Base-by-base conservation (phyloP, 2,113 vertebrate species). In the Sminthopsis crassicaudata region DNA sequence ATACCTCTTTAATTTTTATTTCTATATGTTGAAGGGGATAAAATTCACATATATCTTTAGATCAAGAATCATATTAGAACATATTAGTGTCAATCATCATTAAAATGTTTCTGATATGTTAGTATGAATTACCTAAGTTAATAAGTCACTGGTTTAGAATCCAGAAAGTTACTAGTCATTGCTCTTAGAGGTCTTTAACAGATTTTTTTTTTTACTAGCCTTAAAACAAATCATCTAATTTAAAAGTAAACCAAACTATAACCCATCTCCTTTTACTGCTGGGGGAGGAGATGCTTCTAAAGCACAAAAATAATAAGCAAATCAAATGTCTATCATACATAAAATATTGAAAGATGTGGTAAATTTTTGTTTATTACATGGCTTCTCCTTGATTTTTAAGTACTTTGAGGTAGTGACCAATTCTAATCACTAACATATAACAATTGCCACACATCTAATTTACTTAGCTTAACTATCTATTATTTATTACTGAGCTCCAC, bases 1-100 rank as follows among this genome's bases (percentile, higher is more conserved):
- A 93, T 93, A 0, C 50, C 93, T 92, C 53, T 95, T 94, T 92
- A 46, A 93, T 91, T 95, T 93, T 94, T 91, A 60, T 8, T 55
- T 91, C 53, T 93, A 27, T 94, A 96, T 95, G 92, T 19, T 88
- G 46, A 4, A 8, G 6, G 8, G 12, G 46, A 55, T 42, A 90
- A 53, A 10, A 26, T 25, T 25, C 10, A 46, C 0, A 6, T 84
- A 36, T 8, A 1, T 42, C 3, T 46, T 4, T 46, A 89, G 46
- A 90, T 84, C 2, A 4, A 92, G 50, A 91, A 42, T 26, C 9
- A 27, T 22, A 8, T 0, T 0, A 0, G 36, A 2, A 25, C 25
- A 23, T 22, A 11, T 3, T 12, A 51, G 23, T 23, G 2, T 48
- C 14, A 0, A 51, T 22, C 36, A 11, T 14, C n/a, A 30, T 10